Conservation (phyloP, 2,888 invertebrate genomes). For the Lasioglossum calceatum region DNA sequence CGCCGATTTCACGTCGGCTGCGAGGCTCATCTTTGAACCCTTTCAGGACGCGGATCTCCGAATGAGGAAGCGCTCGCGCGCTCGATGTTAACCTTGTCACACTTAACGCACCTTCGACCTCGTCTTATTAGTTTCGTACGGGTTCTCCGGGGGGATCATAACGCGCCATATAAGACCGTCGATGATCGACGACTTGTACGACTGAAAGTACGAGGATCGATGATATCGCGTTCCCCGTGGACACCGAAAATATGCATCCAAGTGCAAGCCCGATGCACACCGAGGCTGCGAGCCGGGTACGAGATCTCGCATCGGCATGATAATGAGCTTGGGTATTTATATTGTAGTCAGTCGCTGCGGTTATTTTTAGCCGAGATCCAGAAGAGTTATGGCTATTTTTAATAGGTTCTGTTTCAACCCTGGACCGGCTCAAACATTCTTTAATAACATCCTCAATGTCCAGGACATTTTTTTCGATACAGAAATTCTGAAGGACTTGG, state of each 20-base stretch:
- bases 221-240: slow-evolving; percentile 30
- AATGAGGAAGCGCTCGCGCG: slow-evolving; percentile 40
- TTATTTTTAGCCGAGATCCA: background rate
- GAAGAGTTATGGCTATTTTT: background rate
- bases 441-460: background rate
- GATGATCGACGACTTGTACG: slow-evolving; percentile 61
- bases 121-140: slow-evolving; percentile 68
- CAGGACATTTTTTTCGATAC: too few species aligned
- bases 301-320: slow-evolving; percentile 22
- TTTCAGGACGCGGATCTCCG: slow-evolving; percentile 35
- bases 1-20: slow-evolving; percentile 47
- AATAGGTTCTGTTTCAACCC: background rate
- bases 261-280: slow-evolving; percentile 29
- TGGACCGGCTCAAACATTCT: background rate
- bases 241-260: slow-evolving; percentile 24
- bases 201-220: slow-evolving; percentile 57
- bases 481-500: too few species aligned
- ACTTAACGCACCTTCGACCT: slow-evolving; percentile 64
- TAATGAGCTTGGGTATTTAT: slow-evolving; percentile 41
- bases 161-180: slow-evolving; percentile 59
- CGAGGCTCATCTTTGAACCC: slow-evolving; percentile 49
- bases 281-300: background rate
- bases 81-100: slow-evolving; percentile 69
- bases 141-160: slow-evolving; percentile 46
- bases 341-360: slow-evolving; percentile 4